Percentiles rank a stretch among this genome's conserved stretches.
phyloP scores from a whole-genome alignment of 2,113 vertebrate genomes.

The Nycticryphes semicollaris region DNA sequence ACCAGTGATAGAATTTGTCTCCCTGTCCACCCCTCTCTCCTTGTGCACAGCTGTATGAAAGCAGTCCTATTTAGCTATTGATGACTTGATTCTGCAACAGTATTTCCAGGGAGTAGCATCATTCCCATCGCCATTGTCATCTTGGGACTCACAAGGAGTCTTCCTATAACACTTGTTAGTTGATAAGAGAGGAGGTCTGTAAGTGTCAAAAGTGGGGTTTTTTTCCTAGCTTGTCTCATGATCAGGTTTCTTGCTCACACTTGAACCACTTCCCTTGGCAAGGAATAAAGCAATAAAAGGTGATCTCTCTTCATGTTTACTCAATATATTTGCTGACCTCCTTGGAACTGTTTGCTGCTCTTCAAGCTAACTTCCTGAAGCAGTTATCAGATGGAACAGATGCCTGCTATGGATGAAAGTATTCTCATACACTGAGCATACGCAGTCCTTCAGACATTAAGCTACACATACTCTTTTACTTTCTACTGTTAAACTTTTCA shows the following conservation, averaged over 20 bases:
- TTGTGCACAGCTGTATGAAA: not conserved
- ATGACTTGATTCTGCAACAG: not conserved
- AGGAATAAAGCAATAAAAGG: not conserved
- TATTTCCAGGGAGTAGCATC: not conserved
- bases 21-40: not conserved
- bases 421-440: accelerated
- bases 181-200: not conserved
- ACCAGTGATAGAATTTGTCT: not conserved
- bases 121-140: not conserved
- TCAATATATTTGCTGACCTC: not conserved
- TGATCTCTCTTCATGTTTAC: not conserved
- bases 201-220: not conserved
- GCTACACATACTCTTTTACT: not conserved
- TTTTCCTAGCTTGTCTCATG: not conserved
- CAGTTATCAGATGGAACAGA: not conserved
- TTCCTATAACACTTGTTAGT: not conserved
- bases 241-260: not conserved
- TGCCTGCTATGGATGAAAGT: not conserved
- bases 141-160: not conserved
- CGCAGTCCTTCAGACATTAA: not conserved
- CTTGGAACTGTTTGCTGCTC: not conserved
- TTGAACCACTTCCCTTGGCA: not conserved
- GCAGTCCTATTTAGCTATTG: not conserved
- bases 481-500: not conserved
- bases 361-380: not conserved